Percentiles rank a stretch among this genome's conserved stretches.
These are phyloP conservation scores for Budorcas taxicolor DNA, from an alignment of 2,113 vertebrate genomes.

Conservation along the genomic window DNA sequence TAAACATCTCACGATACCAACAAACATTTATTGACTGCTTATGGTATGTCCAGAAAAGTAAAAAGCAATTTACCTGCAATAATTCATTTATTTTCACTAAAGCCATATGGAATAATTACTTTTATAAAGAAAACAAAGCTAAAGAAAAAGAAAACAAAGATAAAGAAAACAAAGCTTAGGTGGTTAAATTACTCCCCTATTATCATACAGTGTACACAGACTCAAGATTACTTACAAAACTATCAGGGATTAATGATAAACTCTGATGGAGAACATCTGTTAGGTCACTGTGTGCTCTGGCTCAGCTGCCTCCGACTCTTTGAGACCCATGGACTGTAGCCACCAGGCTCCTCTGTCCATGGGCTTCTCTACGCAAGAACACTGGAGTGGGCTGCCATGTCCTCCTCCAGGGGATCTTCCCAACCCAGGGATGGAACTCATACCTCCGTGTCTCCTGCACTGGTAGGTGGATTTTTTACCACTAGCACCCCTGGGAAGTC, in stretches of 20 bases:
- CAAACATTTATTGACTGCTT: constrained; percentile 1
- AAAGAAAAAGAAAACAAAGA: too few relatives aligned
- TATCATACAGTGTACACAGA: not conserved
- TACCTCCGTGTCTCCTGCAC: not conserved
- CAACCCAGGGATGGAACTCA: not conserved
- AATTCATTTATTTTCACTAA: not conserved
- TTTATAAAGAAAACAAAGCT: constrained; percentile 25
- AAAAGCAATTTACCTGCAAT: not conserved
- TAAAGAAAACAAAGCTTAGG: not conserved
- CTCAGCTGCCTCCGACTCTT: not conserved
- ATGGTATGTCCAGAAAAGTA: not conserved
- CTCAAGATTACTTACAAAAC: not conserved
- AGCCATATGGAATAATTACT: not conserved
- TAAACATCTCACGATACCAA: not conserved
- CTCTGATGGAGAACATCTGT: not conserved
- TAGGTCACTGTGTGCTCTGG: not conserved
- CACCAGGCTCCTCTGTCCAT: not conserved
- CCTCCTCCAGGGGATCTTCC: not conserved
- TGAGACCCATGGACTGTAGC: not conserved
- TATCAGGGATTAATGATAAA: not conserved
- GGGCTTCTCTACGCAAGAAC: not conserved
- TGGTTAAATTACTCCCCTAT: not conserved
- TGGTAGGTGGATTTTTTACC: not conserved
- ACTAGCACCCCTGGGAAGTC: not conserved
- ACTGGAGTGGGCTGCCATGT: not conserved